phyloP scores from a whole-genome alignment of 2,888 invertebrate species.

The Hemaris fuciformis region DNA sequence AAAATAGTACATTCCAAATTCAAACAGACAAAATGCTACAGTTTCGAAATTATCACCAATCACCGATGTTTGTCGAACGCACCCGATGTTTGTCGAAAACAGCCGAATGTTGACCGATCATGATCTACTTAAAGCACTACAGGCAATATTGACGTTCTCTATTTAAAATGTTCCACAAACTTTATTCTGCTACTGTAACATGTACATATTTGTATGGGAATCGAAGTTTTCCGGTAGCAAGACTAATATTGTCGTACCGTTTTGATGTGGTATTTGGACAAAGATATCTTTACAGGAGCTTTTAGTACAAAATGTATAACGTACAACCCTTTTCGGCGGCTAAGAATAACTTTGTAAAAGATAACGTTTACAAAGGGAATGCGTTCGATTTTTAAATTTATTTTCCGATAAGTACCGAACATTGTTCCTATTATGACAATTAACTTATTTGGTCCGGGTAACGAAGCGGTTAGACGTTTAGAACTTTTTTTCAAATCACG shows the following conservation, averaged over 20 bases:
- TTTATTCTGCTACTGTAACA: neutral
- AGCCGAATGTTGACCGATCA: slow-evolving; percentile 21
- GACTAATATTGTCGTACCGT: neutral
- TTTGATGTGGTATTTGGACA: neutral
- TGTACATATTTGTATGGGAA: neutral
- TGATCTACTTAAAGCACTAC: slow-evolving; percentile 16
- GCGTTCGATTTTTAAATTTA: neutral
- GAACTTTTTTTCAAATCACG: neutral
- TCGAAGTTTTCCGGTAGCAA: neutral
- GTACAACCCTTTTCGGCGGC: neutral
- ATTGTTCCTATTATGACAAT: slow-evolving; percentile 5
- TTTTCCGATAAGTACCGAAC: slow-evolving; percentile 3
- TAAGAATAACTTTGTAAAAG: neutral
- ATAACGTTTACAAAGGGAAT: neutral
- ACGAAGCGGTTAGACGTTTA: neutral
- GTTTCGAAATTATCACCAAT: slow-evolving; percentile 38
- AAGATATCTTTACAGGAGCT: neutral
- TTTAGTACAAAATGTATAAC: neutral
- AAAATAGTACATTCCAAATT: slow-evolving; percentile 6
- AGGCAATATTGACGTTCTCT: slow-evolving; percentile 8
- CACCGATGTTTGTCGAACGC: slow-evolving; percentile 23
- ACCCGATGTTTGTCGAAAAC: slow-evolving; percentile 16
- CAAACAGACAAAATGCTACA: slow-evolving; percentile 28
- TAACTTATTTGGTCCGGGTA: neutral
- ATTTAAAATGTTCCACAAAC: slow-evolving; percentile 2